A percentile compares a stretch with the other conserved stretches of the same genome.
Conservation (phyloP, 2,888 invertebrate species). For the Oegoconia quadripuncta region DNA sequence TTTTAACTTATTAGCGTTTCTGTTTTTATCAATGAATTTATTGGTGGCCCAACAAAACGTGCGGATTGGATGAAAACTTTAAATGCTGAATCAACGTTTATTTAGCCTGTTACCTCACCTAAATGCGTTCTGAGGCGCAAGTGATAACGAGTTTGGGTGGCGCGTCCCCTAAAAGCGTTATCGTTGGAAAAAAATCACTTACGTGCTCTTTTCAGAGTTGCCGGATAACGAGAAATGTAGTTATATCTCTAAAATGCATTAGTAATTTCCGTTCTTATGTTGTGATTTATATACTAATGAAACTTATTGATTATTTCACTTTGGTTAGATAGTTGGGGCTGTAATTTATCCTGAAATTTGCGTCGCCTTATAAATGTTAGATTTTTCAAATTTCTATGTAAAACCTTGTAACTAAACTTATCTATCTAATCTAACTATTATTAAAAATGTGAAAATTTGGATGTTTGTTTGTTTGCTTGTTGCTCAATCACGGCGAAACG, state of each 20-base stretch:
- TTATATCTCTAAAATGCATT: conserved; percentile 46
- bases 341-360: too few species aligned
- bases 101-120: conserved; percentile 53
- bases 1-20: conserved; percentile 60
- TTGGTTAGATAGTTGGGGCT: too few species aligned
- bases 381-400: too few species aligned
- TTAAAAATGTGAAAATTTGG: too few species aligned
- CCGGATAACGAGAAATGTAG: conserved; percentile 39
- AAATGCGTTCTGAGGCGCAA: conserved; percentile 56
- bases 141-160: conserved; percentile 70
- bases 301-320: neutral
- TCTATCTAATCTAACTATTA: too few species aligned
- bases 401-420: too few species aligned
- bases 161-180: conserved; percentile 53
- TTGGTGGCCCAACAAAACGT: conserved; percentile 49
- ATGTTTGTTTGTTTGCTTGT: too few species aligned
- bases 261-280: conserved; percentile 41
- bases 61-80: conserved; percentile 50
- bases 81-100: conserved; percentile 62
- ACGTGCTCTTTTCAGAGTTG: conserved; percentile 27
- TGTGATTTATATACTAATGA: conserved; percentile 32
- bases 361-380: too few species aligned
- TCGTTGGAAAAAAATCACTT: conserved; percentile 40
- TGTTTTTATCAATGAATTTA: conserved; percentile 70
- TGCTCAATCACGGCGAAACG: too few species aligned